These are phyloP conservation scores for Hydra vulgaris DNA, from an alignment of 30 jellyfish, hydroid and myxozoan genomes.

Conservation along the genomic window DNA sequence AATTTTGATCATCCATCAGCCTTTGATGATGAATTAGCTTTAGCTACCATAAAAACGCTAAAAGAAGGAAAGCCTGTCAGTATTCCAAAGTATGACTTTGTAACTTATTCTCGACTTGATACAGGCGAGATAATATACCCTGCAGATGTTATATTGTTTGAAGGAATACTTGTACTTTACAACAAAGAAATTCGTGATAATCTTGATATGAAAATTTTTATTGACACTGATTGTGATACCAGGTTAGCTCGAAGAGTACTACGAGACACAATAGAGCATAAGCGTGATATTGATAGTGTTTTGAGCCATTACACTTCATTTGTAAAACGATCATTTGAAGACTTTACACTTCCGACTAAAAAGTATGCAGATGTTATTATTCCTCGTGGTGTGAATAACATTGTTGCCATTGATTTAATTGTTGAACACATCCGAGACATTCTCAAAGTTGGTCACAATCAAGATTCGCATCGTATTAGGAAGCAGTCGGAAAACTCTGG, in stretches of 20 bases:
- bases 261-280: slow-evolving; percentile 78
- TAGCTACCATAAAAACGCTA: slow-evolving; percentile 41
- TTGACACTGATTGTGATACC: slow-evolving; percentile 93
- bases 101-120: slow-evolving; percentile 66
- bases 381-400: slow-evolving; percentile 91
- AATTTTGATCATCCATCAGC: slow-evolving; percentile 96
- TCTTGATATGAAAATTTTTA: slow-evolving; percentile 76
- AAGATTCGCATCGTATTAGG: background rate
- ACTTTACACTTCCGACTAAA: slow-evolving; percentile 91
- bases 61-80: slow-evolving; percentile 53
- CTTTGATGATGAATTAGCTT: slow-evolving; percentile 64
- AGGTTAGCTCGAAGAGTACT: slow-evolving; percentile 87
- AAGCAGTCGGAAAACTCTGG: background rate
- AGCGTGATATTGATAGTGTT: slow-evolving; percentile 81
- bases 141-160: slow-evolving; percentile 86
- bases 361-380: slow-evolving; percentile 92
- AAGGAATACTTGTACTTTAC: slow-evolving; percentile 80
- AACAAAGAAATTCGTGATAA: slow-evolving; percentile 54
- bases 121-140: slow-evolving; percentile 55
- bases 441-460: background rate
- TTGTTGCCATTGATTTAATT: slow-evolving; percentile 77
- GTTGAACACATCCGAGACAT: slow-evolving; percentile 76
- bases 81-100: slow-evolving; percentile 61
- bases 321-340: slow-evolving; percentile 87
- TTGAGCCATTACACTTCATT: slow-evolving; percentile 67